These are phyloP conservation scores for Lindbergichthys nudifrons DNA, from an alignment of 2,797 vertebrate genomes.

Conservation along the genomic window DNA sequence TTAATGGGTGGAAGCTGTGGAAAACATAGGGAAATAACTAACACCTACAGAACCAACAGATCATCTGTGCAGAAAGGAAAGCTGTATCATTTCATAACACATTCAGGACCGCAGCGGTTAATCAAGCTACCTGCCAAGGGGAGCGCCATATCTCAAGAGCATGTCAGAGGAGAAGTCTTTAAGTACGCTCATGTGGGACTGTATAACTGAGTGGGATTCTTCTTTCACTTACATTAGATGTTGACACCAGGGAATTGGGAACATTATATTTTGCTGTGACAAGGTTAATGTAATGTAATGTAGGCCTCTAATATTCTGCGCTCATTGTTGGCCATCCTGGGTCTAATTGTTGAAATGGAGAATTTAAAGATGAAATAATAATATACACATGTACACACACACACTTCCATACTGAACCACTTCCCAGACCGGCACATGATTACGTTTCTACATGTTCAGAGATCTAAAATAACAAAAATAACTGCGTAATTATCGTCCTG, in stretches of 20 bases:
- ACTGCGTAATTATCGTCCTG: conserved; percentile 63
- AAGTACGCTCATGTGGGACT: conserved; percentile 72
- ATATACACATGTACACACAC: conserved; percentile 3
- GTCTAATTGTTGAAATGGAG: conserved; percentile 39
- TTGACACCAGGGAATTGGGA: conserved; percentile 68
- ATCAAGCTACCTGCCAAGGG: conserved; percentile 80
- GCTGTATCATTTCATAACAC: conserved; percentile 84
- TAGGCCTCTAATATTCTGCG: conserved; percentile 48
- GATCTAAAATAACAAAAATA: conserved; percentile 63
- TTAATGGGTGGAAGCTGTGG: conserved; percentile 83
- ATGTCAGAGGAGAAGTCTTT: conserved; percentile 79
- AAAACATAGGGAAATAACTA: conserved; percentile 85
- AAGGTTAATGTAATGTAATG: conserved; percentile 71
- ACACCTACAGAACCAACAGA: conserved; percentile 83
- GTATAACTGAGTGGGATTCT: conserved; percentile 69
- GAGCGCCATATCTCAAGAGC: conserved; percentile 74
- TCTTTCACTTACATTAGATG: conserved; percentile 71
- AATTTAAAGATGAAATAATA: conserved; percentile 38
- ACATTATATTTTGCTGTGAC: conserved; percentile 66
- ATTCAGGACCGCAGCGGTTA: conserved; percentile 81
- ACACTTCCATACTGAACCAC: conserved; percentile 26
- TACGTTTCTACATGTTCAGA: conserved; percentile 38
- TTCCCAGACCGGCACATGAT: conserved; percentile 49
- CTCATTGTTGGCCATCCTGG: conserved; percentile 40
- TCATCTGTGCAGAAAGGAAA: conserved; percentile 73